Percentiles rank a stretch among this genome's conserved stretches.
Conservation (phyloP, 2,113 vertebrate species). For the Ceratotherium simum region DNA sequence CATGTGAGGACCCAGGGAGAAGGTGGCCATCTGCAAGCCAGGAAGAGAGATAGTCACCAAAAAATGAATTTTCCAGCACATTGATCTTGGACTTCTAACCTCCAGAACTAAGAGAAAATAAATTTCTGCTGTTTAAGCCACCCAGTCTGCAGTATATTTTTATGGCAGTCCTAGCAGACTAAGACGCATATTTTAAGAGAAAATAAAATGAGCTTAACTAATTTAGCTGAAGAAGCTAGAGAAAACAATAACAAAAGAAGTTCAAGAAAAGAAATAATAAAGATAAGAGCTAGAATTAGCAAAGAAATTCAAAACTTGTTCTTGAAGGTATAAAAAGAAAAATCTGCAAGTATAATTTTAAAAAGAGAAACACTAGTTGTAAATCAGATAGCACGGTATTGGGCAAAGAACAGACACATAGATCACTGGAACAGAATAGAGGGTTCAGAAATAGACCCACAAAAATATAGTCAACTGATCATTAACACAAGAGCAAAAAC, state of each 20-base stretch:
- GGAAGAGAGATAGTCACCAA: background rate
- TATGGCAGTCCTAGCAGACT: background rate
- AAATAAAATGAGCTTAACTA: constrained; percentile 17
- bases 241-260: background rate
- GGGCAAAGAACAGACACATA: background rate
- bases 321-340: constrained; percentile 2
- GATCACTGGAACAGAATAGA: background rate
- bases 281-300: background rate
- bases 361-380: background rate
- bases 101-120: background rate
- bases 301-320: constrained; percentile 26
- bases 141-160: background rate
- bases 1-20: background rate
- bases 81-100: background rate
- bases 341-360: background rate
- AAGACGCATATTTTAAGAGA: background rate
- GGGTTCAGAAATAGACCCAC: background rate
- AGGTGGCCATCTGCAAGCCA: background rate
- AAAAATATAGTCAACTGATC: background rate
- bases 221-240: background rate
- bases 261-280: background rate
- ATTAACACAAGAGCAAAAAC: background rate
- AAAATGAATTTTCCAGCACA: background rate
- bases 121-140: background rate
- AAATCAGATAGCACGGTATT: background rate